phyloP scores from a whole-genome alignment of 2,113 vertebrate genomes.

The Dryoscopus gambensis region DNA sequence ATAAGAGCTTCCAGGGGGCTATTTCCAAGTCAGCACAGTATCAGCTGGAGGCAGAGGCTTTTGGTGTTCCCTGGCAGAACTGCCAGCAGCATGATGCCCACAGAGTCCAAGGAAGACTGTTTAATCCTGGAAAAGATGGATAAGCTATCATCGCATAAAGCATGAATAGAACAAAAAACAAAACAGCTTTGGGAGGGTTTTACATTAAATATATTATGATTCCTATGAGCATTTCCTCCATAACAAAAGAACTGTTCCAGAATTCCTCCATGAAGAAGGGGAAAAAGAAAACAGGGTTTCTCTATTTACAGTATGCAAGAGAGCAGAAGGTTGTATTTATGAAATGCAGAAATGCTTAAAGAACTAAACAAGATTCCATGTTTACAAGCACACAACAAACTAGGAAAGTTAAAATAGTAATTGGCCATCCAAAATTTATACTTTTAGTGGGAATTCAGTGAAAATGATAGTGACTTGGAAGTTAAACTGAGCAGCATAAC shows the following conservation, averaged over 20 bases:
- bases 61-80: not conserved
- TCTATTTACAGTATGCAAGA: not conserved
- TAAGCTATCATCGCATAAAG: not conserved
- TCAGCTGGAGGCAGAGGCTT: not conserved
- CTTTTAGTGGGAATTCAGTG: not conserved
- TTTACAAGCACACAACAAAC: not conserved
- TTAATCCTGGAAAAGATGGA: not conserved
- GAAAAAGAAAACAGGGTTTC: not conserved
- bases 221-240: not conserved
- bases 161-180: not conserved
- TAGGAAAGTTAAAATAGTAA: not conserved
- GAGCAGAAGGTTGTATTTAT: not conserved
- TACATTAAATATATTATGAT: not conserved
- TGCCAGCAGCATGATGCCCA: not conserved
- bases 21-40: not conserved
- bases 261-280: not conserved
- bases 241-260: not conserved
- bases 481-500: not conserved
- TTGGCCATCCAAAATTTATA: not conserved
- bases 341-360: not conserved
- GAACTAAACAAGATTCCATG: not conserved
- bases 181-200: not conserved
- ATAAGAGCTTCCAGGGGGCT: not conserved
- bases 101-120: not conserved
- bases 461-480: not conserved